Percentiles rank a stretch among this genome's conserved stretches.
Conservation (phyloP, 2,113 vertebrate genomes). For the Galbula dea region DNA sequence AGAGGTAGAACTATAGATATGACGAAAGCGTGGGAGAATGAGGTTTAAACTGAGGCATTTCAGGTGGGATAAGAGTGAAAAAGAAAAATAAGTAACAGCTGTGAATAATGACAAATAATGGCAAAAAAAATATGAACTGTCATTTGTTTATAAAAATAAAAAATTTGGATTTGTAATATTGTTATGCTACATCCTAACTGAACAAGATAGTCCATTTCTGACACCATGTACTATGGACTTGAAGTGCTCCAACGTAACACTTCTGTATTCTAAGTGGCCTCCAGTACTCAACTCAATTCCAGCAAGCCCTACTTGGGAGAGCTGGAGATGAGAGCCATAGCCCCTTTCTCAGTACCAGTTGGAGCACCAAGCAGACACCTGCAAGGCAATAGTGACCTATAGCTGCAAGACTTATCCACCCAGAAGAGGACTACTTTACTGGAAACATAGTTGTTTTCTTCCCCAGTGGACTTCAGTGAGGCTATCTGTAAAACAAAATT, state of each 20-base stretch:
- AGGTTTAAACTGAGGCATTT: background rate
- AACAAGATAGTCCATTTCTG: background rate
- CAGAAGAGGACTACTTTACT: background rate
- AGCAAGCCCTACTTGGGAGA: background rate
- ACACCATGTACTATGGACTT: background rate
- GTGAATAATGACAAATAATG: background rate
- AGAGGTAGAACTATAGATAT: background rate
- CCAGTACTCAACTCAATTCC: rapidly evolving
- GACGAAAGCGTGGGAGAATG: background rate
- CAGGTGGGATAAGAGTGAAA: background rate
- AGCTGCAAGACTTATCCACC: background rate
- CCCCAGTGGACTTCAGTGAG: background rate
- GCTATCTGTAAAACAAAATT: background rate
- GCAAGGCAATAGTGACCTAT: background rate
- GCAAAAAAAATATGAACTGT: no score
- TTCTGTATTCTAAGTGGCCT: background rate
- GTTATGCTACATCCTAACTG: background rate
- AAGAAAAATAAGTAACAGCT: background rate
- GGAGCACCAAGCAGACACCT: background rate
- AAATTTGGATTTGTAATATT: background rate
- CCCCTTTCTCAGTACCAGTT: background rate
- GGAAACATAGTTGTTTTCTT: background rate
- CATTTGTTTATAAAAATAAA: no score
- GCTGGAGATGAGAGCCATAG: rapidly evolving
- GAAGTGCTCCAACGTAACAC: background rate